Evolutionary conservation across 2,888 invertebrate genomes (phyloP).

Genomic region (Zhengitettix transpicula): DNA sequence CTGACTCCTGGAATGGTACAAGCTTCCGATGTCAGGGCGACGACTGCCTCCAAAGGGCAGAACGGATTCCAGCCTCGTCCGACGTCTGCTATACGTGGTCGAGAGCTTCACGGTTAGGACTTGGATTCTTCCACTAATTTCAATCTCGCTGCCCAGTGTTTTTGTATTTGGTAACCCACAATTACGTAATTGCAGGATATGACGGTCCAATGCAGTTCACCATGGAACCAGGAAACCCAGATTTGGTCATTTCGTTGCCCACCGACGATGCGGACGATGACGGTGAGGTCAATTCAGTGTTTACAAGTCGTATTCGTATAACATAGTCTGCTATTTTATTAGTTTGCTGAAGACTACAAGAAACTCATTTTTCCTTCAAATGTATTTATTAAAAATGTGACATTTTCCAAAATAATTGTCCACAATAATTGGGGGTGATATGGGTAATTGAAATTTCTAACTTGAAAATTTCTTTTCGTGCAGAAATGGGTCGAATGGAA

Average conservation of each 20-base stretch:
- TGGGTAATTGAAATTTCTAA: background rate
- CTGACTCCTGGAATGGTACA: slow-evolving; percentile 75
- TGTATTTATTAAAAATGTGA: too few relatives aligned
- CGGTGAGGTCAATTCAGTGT: slow-evolving; percentile 25
- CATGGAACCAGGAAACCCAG: slow-evolving; percentile 65
- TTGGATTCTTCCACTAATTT: background rate
- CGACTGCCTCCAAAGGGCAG: slow-evolving; percentile 11
- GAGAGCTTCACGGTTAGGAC: slow-evolving; percentile 48
- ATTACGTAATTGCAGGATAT: slow-evolving; percentile 39
- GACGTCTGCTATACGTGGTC: slow-evolving; percentile 20
- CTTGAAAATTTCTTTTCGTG: background rate
- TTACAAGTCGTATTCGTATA: background rate
- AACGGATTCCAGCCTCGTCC: slow-evolving; percentile 10
- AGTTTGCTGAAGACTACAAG: too few relatives aligned
- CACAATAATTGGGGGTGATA: too few relatives aligned
- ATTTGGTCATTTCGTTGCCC: slow-evolving; percentile 23
- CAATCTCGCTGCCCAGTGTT: background rate
- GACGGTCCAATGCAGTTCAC: slow-evolving; percentile 78
- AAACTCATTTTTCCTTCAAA: too few relatives aligned
- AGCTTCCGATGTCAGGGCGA: slow-evolving; percentile 49
- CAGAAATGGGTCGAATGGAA: slow-evolving; percentile 3
- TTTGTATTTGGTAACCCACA: background rate
- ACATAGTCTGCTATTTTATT: too few relatives aligned
- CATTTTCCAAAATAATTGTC: too few relatives aligned
- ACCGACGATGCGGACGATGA: slow-evolving; percentile 33